phyloP scores from a whole-genome alignment of 2,797 vertebrate genomes.

The Holocentrus rufus region DNA sequence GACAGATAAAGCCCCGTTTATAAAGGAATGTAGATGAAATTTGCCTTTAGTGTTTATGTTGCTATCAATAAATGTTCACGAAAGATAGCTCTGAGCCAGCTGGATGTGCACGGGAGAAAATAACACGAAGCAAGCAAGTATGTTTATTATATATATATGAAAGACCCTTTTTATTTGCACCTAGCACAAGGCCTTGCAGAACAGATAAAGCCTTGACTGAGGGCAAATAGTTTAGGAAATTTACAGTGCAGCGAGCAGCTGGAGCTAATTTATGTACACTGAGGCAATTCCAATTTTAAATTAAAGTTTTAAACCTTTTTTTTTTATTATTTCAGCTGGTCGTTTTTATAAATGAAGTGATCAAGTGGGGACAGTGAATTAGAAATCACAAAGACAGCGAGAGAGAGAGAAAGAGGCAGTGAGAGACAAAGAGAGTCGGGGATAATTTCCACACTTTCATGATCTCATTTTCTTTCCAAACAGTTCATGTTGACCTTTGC shows the following conservation, averaged over 20 bases:
- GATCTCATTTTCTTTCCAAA: not conserved
- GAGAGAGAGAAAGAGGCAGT: not conserved
- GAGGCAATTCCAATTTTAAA: not conserved
- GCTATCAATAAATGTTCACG: too few relatives aligned
- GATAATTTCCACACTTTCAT: not conserved
- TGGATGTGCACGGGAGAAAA: constrained; percentile 1
- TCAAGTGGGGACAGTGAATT: not conserved
- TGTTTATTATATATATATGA: not conserved
- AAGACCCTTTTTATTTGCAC: constrained; percentile 8
- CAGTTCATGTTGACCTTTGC: not conserved
- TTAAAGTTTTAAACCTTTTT: not conserved
- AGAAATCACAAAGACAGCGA: not conserved
- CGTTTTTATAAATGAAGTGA: not conserved
- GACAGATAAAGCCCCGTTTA: constrained; percentile 7
- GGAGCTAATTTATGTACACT: not conserved
- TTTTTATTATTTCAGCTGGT: too few relatives aligned
- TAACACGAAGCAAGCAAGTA: constrained; percentile 3
- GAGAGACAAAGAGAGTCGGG: not conserved
- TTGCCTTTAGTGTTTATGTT: not conserved
- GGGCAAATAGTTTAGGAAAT: not conserved
- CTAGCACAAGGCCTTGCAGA: constrained; percentile 1
- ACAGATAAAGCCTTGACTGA: constrained; percentile 3
- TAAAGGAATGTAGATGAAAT: constrained; percentile 28
- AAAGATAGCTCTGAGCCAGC: not conserved
- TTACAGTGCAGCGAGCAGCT: not conserved